Evolutionary conservation across 2,113 vertebrate genomes (phyloP), one percentile per base, ranked within the genome.

Genomic region (Gymnorhina tibicen): DNA sequence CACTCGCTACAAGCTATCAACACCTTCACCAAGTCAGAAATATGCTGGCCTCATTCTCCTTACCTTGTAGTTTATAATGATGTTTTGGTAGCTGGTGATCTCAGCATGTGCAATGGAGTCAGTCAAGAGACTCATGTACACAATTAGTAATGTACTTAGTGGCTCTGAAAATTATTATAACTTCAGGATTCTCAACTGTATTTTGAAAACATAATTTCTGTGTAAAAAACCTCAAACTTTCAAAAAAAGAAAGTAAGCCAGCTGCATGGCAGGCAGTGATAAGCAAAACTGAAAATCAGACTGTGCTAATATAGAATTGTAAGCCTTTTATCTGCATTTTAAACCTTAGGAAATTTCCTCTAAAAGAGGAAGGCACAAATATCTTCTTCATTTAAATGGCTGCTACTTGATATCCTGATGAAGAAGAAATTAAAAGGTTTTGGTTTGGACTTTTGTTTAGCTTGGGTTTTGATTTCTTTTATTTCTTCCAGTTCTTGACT

Each of bases 121-220:
- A 80, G 88, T 95, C 68, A 88, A 76, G 68, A 90, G 85, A 80
- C 64, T 85, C 85, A 35, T 52, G 66, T 58, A 72, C 79, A 60
- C 88, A 94, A 89, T 96, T 95, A 96, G 79, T 80, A 93, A 93
- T 67, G 76, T 70, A 62, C 41, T 47, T 39, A 46, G 30, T 41
- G n/a, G 58, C 69, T 93, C 81, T 91, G 91, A 85, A 96, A 80
- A 81, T 6, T 0, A 90, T 93, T 96, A 80, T 68, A 84, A 88
- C 53, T 37, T 78, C 50, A 75, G 73, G 53, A 95, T 96, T 92
- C 84, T 90, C 63, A 59, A 84, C 78, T 86, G 30, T 77, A 63
- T 87, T 96, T 96, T 94, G 81, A 79, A 96, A 97, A 86, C 39
- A 59, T 74, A 95, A 96, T 97, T 95, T 78, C 82, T 83, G 52